phyloP scores from a whole-genome alignment of 2,113 vertebrate genomes.

The human region GRCh38 chr3:174597501-174598000 shows the following conservation, averaged over 20 bases:
- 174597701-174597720: not conserved
- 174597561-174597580: not conserved
- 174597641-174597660: not conserved
- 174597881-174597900: not conserved
- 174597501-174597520: not conserved
- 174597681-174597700: not conserved
- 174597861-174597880: not conserved
- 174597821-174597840: not conserved
- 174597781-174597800: not conserved
- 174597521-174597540: not conserved
- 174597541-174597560: not conserved
- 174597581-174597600: not conserved
- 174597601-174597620: not conserved
- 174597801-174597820: not conserved
- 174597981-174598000: not conserved
- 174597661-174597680: not conserved
- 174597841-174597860: not conserved
- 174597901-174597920: not conserved
- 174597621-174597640: constrained; percentile 6
- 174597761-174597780: not conserved
- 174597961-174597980: not conserved
- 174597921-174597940: not conserved
- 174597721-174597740: not conserved
- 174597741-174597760: not conserved
- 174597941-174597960: not conserved